Base-by-base conservation (phyloP, 2,113 vertebrate species). In the Ciconia boyciana region DNA sequence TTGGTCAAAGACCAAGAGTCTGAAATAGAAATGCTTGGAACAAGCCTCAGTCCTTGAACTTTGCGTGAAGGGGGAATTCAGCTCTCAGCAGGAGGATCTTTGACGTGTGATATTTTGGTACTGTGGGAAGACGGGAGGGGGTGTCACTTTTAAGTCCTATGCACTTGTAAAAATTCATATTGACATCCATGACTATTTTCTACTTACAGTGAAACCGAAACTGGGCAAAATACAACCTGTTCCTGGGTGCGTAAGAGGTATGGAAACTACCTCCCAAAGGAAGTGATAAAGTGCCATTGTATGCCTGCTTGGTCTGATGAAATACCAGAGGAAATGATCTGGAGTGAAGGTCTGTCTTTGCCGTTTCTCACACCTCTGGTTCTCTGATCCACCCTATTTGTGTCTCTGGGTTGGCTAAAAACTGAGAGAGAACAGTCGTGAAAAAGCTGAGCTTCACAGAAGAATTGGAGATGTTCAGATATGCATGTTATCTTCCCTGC, bases 1-100 rank as follows among this genome's bases (percentile, higher is more conserved):
- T 93, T 96, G 93, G 94, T 93, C 90, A 90, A 90, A 94, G 85
- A 96, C 95, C 90, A 97, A 92, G 85, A 86, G 79, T 81, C 85
- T 89, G 86, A 96, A 95, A 94, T 88, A 96, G 90, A 95, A 95
- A 88, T 3, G 9, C 46, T 93, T 96, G 85, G 90, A 94, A 96
- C 85, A 71, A 94, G 39, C 32, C 46, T 90, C 76, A 83, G 82
- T 31, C 76, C 79, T 74, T 74, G 68, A 95, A 81, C 75, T 95
- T 86, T 68, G 71, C 6, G 2, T 90, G 85, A 87, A 94, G 80
- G 39, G 68, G 60, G 83, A 95, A 90, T 94, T 97, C 86, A 93
- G 79, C 72, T 92, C 88, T 92, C 92, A 93, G 92, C 88, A 86
- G 76, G 92, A 81, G 83, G 46, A 83, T 95, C 85, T 83, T 93